Conservation (phyloP, 2,797 vertebrate species). For the Eulemur albifrons region DNA sequence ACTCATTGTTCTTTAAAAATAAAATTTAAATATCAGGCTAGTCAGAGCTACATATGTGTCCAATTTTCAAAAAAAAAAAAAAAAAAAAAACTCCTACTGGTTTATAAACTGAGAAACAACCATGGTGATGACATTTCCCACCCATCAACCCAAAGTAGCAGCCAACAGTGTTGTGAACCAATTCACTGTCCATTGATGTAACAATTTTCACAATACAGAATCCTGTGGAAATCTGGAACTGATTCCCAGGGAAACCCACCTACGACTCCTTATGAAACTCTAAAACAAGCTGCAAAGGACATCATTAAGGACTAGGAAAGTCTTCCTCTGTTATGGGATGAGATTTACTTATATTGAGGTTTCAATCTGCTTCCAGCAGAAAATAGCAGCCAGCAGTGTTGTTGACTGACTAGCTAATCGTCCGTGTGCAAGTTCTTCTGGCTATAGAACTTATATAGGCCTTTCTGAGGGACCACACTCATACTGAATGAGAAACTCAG, state of each 20-base stretch:
- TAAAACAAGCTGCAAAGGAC: neutral
- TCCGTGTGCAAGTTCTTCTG: neutral
- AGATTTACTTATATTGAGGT: neutral
- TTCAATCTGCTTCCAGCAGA: conserved; percentile 28
- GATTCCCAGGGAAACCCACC: neutral
- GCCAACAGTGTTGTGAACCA: neutral
- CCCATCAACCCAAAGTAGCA: conserved; percentile 14
- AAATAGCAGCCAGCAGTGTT: neutral
- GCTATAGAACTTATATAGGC: neutral
- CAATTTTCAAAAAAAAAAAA: conserved; percentile 21
- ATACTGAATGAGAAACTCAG: neutral
- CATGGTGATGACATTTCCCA: conserved; percentile 37
- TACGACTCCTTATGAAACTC: neutral
- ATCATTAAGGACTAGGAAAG: neutral
- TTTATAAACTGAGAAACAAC: conserved; percentile 49
- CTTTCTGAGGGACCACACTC: neutral
- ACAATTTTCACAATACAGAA: conserved; percentile 28
- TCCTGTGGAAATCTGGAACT: conserved; percentile 41
- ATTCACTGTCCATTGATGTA: conserved; percentile 29
- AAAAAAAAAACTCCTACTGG: neutral
- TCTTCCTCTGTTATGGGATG: neutral
- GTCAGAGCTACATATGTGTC: conserved; percentile 23
- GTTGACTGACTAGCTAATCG: neutral
- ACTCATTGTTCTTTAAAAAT: neutral
- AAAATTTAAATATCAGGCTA: neutral